A percentile compares a stretch with the other conserved stretches of the same genome.
These are phyloP conservation scores for Pygmarrhopalites habei DNA, from an alignment of 1,140 invertebrate species.

Conservation along the genomic window DNA sequence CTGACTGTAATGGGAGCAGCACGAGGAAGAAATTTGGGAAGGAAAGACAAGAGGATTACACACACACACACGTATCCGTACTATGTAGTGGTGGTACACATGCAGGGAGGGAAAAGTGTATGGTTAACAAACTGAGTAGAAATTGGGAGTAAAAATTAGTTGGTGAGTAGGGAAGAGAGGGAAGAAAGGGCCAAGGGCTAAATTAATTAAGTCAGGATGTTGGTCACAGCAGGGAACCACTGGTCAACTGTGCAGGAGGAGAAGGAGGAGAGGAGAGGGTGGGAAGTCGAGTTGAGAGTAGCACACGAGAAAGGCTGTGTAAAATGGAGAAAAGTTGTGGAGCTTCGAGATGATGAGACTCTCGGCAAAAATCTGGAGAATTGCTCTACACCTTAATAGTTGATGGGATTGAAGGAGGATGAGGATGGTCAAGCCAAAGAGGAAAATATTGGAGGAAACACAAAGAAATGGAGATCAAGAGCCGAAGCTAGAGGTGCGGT, in stretches of 20 bases:
- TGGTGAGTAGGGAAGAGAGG: too few species aligned
- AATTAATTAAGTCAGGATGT: slow-evolving; percentile 18
- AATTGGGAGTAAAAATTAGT: slow-evolving; percentile 6
- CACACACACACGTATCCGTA: too few species aligned
- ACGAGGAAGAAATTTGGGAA: too few species aligned
- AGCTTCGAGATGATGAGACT: not conserved
- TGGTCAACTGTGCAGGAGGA: not conserved
- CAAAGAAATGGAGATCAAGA: too few species aligned
- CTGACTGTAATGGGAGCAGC: too few species aligned
- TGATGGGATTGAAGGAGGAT: not conserved
- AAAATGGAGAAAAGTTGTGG: not conserved
- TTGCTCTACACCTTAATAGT: not conserved
- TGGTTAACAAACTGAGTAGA: too few species aligned
- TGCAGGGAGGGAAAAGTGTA: too few species aligned
- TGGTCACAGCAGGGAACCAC: slow-evolving; percentile 1
- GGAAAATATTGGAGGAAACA: slow-evolving; percentile 2
- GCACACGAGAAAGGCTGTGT: not conserved
- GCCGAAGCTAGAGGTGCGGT: too few species aligned
- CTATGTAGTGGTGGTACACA: too few species aligned
- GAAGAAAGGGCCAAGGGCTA: slow-evolving; percentile 13
- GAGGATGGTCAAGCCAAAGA: not conserved
- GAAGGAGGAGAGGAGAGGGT: not conserved
- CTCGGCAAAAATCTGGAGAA: not conserved
- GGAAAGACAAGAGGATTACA: too few species aligned
- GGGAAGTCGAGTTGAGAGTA: not conserved